Evolutionary conservation across 1,140 invertebrate species (phyloP).

Genomic region (Calycopis cecrops): DNA sequence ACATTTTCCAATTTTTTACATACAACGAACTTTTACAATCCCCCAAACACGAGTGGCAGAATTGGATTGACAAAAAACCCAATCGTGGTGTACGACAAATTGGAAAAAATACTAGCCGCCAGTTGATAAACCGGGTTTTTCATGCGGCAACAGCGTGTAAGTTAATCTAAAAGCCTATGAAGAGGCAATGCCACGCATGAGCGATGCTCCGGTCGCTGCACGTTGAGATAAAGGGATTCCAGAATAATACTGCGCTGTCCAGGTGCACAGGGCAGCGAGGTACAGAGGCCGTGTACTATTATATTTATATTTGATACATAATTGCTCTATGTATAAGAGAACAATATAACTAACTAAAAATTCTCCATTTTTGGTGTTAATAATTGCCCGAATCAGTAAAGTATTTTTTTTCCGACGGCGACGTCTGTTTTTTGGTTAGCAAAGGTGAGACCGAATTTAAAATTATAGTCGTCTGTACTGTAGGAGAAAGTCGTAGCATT

Average conservation of each 20-base stretch:
- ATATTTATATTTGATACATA: too few relatives aligned
- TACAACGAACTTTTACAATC: conserved; percentile 12
- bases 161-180: conserved; percentile 17
- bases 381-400: too few relatives aligned
- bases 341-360: too few relatives aligned
- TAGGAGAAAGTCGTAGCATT: too few relatives aligned
- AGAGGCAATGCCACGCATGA: conserved; percentile 26
- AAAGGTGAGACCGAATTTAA: too few relatives aligned
- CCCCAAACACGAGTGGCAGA: conserved; percentile 2
- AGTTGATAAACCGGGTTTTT: conserved; percentile 17
- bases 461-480: too few relatives aligned
- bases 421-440: too few relatives aligned
- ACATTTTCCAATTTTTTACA: conserved; percentile 16
- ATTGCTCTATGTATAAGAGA: too few relatives aligned
- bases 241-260: conserved; percentile 27
- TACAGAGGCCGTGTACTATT: too few relatives aligned
- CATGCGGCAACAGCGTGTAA: conserved; percentile 12
- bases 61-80: conserved; percentile 20
- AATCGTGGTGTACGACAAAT: conserved; percentile 15
- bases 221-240: conserved; percentile 34
- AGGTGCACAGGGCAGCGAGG: background rate
- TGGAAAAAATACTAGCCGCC: conserved; percentile 13
- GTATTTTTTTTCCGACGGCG: too few relatives aligned
- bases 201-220: conserved; percentile 18
- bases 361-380: too few relatives aligned